These are phyloP conservation scores for Oligia latruncula DNA, from an alignment of 2,888 invertebrate species.

Conservation along the genomic window DNA sequence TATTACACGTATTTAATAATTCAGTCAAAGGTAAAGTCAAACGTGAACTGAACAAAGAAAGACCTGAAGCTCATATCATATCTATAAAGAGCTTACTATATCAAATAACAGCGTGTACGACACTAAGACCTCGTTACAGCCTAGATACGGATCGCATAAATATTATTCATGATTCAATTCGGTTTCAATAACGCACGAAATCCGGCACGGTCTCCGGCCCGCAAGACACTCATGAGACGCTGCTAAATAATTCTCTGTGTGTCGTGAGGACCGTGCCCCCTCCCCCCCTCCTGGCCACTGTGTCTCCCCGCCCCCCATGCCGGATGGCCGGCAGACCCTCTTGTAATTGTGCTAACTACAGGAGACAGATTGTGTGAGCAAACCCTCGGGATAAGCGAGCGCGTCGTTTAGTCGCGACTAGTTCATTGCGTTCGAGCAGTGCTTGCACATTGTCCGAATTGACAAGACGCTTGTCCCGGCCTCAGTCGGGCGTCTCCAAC, in stretches of 20 bases:
- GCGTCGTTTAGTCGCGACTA: conserved; percentile 39
- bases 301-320: background rate
- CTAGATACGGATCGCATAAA: conserved; percentile 44
- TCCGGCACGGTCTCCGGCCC: conserved; percentile 18
- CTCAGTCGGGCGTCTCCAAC: conserved; percentile 15
- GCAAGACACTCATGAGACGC: conserved; percentile 65
- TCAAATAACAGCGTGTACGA: background rate
- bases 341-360: conserved; percentile 70
- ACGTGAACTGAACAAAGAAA: background rate
- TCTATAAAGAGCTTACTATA: background rate
- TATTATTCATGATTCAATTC: conserved; percentile 67
- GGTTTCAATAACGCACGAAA: conserved; percentile 62
- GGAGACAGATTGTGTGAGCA: conserved; percentile 60
- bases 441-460: conserved; percentile 12
- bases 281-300: background rate
- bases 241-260: conserved; percentile 78
- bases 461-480: conserved; percentile 40
- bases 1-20: background rate
- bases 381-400: conserved; percentile 54
- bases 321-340: conserved; percentile 12
- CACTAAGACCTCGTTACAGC: conserved; percentile 4
- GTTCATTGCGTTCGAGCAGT: conserved; percentile 29
- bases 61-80: background rate
- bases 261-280: conserved; percentile 26
- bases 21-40: background rate